Base-by-base conservation (phyloP, 1,140 invertebrate genomes). In the Heliconius melpomene region DNA sequence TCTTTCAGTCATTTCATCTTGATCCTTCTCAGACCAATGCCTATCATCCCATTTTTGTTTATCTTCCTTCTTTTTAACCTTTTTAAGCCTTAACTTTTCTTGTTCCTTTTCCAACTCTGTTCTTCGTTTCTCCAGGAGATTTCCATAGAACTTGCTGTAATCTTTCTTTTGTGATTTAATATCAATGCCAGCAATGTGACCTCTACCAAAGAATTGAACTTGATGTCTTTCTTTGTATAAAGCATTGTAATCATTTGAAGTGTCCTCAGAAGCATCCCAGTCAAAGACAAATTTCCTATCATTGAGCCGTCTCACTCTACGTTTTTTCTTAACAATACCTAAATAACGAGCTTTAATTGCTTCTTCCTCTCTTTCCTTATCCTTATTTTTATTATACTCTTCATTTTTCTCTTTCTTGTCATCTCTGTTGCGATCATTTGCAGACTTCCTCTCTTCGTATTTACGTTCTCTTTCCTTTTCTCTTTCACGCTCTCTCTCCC, bases 251-350 rank as follows among this genome's bases (percentile, higher is more conserved):
- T 99, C 99, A 82, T 97, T 97, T 23, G 98, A 99, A 0, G 99
- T 99, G 87, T 99, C 99, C 93, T 99, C 99, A 0, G 97, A 97
- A 6, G 98, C 98, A 95, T 99, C 99, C 99, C 99, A 99, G 95
- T 99, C 99, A 95, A 99, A 99, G 0, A 99, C 99, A 96, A 99
- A 99, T 95, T 99, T 99, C 7, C 99, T 95, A 89, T 99, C 99
- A 95, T 99, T 99, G 6, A 99, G 94, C 82, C 99, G 95, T 50
- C 99, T 95, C 1, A 99, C 97, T 66, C 98, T 95, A 8, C 98
- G 96, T 89, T 99, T 99, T 89, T 98, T 99, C 88, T 99, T 99
- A 0, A 98, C 95, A 23, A 99, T 96, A 11, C 98, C 98, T n/a
- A 99, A 95, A 93, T 99, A 99, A 11, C 99, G 95, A 91, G 99